Conservation (phyloP, 1,140 invertebrate species). For the Theocolax elegans region DNA sequence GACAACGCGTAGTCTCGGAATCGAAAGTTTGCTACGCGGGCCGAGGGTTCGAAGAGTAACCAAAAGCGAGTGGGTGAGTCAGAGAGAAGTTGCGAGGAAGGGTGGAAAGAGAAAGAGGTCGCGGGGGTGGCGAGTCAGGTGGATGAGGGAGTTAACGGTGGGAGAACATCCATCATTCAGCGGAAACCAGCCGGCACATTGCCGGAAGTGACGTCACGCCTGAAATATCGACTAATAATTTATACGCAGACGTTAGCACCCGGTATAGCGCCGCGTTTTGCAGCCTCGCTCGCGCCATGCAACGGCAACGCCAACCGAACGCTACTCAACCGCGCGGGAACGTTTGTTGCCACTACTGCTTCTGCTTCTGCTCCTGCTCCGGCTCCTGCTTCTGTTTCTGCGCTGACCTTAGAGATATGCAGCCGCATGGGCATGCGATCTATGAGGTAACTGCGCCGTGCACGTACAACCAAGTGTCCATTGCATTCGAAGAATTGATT, state of each 20-base stretch:
- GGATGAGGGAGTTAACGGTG: conserved; percentile 22
- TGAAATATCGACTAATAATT: conserved; percentile 65
- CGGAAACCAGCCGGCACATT: conserved; percentile 64
- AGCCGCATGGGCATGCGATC: background rate
- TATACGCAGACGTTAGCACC: conserved; percentile 62
- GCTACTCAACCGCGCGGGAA: too few species aligned
- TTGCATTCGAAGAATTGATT: background rate
- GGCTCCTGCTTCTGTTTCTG: background rate
- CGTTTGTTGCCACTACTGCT: too few species aligned
- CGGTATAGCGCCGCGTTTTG: conserved; percentile 45
- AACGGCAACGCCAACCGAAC: background rate
- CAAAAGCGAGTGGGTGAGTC: background rate
- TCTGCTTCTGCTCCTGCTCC: too few species aligned
- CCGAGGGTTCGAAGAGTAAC: too few species aligned
- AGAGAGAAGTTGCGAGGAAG: background rate
- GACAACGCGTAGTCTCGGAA: too few species aligned
- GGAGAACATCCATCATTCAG: conserved; percentile 58
- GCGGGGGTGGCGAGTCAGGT: background rate
- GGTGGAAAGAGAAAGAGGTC: background rate
- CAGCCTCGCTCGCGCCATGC: conserved; percentile 26
- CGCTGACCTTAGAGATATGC: background rate
- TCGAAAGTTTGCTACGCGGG: too few species aligned
- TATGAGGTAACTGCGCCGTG: too few species aligned
- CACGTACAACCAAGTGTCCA: background rate
- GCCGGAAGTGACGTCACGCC: conserved; percentile 63